A percentile compares a stretch with the other conserved stretches of the same genome.
Conservation (phyloP, 30 jellyfish, hydroid and myxozoan species). For the Haliclystus octoradiatus region DNA sequence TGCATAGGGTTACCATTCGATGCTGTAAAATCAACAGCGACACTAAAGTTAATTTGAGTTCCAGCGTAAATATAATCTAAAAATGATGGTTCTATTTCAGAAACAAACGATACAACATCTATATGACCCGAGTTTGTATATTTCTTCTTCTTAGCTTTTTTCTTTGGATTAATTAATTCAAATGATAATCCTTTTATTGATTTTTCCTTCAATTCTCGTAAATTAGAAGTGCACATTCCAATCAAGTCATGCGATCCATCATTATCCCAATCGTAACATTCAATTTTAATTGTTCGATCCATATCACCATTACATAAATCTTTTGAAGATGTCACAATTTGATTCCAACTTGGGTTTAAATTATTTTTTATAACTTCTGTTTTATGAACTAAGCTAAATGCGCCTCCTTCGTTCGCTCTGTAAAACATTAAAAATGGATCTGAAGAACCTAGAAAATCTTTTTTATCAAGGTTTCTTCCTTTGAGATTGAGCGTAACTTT, state of each 20-base stretch:
- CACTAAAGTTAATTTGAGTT: slow-evolving; percentile 65
- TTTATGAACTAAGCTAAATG: slow-evolving; percentile 75
- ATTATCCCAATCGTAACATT: slow-evolving; percentile 90
- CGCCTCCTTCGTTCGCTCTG: slow-evolving; percentile 64
- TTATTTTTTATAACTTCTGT: slow-evolving; percentile 84
- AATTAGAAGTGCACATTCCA: slow-evolving; percentile 46
- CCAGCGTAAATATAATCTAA: slow-evolving; percentile 73
- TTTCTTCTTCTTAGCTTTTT: slow-evolving; percentile 52
- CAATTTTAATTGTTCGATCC: slow-evolving; percentile 53
- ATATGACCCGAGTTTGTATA: slow-evolving; percentile 70
- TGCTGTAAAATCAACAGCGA: slow-evolving; percentile 95
- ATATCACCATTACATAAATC: slow-evolving; percentile 77
- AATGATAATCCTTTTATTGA: slow-evolving; percentile 21
- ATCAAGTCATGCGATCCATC: slow-evolving; percentile 90
- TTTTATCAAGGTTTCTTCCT: slow-evolving; percentile 77
- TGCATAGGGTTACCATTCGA: slow-evolving; percentile 79
- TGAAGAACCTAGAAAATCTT: slow-evolving; percentile 81
- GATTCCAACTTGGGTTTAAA: slow-evolving; percentile 76
- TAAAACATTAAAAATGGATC: slow-evolving; percentile 79
- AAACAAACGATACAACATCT: slow-evolving; percentile 15
- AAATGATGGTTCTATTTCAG: slow-evolving; percentile 45
- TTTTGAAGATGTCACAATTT: slow-evolving; percentile 23
- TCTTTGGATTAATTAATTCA: slow-evolving; percentile 66
- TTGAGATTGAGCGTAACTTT: slow-evolving; percentile 11
- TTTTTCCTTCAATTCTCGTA: slow-evolving; percentile 40